A percentile compares a stretch with the other conserved stretches of the same genome.
Conservation (phyloP, 53 echinoderm and acorn worm species). For the Zoroaster sp. region DNA sequence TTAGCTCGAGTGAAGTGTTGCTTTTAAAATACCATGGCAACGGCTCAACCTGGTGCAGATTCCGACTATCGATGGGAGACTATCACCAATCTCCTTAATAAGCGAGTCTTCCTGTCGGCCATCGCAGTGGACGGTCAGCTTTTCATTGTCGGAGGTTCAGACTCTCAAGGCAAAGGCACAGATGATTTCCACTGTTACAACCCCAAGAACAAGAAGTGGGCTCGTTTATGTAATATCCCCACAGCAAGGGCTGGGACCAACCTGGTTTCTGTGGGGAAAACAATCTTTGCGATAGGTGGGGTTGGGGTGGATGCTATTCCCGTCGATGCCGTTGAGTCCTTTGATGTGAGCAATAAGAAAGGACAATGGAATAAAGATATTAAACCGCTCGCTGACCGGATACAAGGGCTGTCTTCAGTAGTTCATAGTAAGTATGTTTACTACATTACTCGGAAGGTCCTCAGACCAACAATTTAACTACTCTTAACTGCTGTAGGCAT, state of each 20-base stretch:
- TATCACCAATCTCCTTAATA: constrained; percentile 76
- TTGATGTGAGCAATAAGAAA: constrained; percentile 78
- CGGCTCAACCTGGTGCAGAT: constrained; percentile 24
- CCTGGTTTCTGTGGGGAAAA: constrained; percentile 64
- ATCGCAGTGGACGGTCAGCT: constrained; percentile 74
- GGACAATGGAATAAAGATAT: constrained; percentile 76
- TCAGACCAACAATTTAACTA: too few species aligned
- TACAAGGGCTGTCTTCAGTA: constrained; percentile 83
- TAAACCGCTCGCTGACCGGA: constrained; percentile 75
- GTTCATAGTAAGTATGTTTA: constrained; percentile 79
- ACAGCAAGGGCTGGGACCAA: constrained; percentile 78
- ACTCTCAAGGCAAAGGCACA: constrained; percentile 77
- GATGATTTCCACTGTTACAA: constrained; percentile 92
- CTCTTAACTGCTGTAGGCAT: too few species aligned
- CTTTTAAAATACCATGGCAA: neutral
- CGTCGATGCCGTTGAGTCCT: constrained; percentile 82
- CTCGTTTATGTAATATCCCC: constrained; percentile 79
- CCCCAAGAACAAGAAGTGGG: constrained; percentile 94
- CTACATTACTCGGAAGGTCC: too few species aligned
- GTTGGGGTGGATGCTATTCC: constrained; percentile 75
- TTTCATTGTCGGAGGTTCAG: constrained; percentile 89
- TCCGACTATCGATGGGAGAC: constrained; percentile 79
- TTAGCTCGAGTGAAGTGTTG: neutral
- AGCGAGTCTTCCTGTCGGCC: constrained; percentile 81
- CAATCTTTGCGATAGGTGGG: constrained; percentile 86